These are phyloP conservation scores for Lasioglossum oenotherae DNA, from an alignment of 2,888 invertebrate genomes.

Conservation along the genomic window DNA sequence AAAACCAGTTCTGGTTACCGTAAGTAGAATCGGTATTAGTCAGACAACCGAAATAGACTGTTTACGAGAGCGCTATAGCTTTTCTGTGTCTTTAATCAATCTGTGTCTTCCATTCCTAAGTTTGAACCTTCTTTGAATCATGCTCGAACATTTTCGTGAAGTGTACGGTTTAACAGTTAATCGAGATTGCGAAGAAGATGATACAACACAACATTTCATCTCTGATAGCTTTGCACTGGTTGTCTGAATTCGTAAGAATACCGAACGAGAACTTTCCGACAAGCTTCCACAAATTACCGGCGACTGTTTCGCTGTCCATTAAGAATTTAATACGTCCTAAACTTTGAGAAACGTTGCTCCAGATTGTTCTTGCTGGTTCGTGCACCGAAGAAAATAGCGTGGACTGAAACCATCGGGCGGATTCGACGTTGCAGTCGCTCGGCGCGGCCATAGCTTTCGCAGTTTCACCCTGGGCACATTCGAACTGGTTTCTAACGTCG, in stretches of 20 bases:
- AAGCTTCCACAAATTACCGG: neutral
- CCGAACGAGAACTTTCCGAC: neutral
- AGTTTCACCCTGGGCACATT: slow-evolving; percentile 18
- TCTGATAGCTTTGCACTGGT: neutral
- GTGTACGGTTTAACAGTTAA: neutral
- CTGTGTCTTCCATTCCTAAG: neutral
- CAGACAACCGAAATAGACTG: neutral
- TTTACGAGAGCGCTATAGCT: neutral
- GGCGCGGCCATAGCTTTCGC: neutral
- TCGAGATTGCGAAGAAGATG: neutral
- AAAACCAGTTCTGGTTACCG: neutral
- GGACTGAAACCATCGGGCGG: slow-evolving; percentile 27
- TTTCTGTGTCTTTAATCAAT: neutral
- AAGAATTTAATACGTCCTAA: neutral
- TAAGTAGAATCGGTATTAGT: neutral
- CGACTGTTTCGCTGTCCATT: neutral
- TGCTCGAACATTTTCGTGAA: too few species aligned
- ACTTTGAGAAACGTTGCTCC: neutral
- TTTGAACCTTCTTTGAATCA: neutral
- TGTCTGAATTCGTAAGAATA: neutral
- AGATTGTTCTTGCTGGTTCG: neutral
- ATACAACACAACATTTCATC: neutral
- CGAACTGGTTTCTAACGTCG: slow-evolving; percentile 30
- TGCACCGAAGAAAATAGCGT: neutral
- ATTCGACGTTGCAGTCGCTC: neutral